Evolutionary conservation across 2,888 invertebrate species (phyloP).

Genomic region (Callinectes sapidus): DNA sequence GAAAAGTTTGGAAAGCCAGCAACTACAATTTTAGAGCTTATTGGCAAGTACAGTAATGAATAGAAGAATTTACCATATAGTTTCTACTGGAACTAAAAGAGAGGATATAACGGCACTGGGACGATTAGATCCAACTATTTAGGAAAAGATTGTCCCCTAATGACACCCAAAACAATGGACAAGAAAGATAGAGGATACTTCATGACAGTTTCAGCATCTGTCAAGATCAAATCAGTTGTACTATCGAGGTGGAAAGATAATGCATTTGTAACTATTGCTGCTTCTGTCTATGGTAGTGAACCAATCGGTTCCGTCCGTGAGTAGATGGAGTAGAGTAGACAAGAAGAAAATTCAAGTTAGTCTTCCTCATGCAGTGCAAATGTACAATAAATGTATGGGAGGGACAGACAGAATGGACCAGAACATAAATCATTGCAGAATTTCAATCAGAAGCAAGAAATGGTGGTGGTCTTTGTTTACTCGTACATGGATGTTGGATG

Average conservation of each 20-base stretch:
- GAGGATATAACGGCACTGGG: slow-evolving; percentile 49
- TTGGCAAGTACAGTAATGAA: slow-evolving; percentile 70
- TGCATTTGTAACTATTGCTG: slow-evolving; percentile 31
- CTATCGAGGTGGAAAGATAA: slow-evolving; percentile 34
- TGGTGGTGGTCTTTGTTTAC: slow-evolving; percentile 44
- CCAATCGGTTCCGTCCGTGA: slow-evolving; percentile 34
- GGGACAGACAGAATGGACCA: background rate
- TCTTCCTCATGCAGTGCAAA: background rate
- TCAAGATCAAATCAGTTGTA: background rate
- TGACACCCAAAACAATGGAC: background rate
- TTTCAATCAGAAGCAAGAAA: background rate
- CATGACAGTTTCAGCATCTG: background rate
- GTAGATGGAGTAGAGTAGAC: slow-evolving; percentile 23
- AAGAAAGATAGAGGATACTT: slow-evolving; percentile 61
- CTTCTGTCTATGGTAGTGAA: background rate
- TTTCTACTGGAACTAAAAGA: slow-evolving; percentile 72
- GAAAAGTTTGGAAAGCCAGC: slow-evolving; percentile 69
- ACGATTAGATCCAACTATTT: background rate
- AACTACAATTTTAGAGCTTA: slow-evolving; percentile 60
- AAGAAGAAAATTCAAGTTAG: background rate
- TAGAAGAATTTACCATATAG: slow-evolving; percentile 71
- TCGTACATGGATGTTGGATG: slow-evolving; percentile 6
- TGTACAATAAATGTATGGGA: slow-evolving; percentile 12
- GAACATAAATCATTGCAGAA: slow-evolving; percentile 8
- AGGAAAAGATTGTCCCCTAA: background rate